Conservation (phyloP, 1,140 invertebrate species). For the Zophobas atratus region DNA sequence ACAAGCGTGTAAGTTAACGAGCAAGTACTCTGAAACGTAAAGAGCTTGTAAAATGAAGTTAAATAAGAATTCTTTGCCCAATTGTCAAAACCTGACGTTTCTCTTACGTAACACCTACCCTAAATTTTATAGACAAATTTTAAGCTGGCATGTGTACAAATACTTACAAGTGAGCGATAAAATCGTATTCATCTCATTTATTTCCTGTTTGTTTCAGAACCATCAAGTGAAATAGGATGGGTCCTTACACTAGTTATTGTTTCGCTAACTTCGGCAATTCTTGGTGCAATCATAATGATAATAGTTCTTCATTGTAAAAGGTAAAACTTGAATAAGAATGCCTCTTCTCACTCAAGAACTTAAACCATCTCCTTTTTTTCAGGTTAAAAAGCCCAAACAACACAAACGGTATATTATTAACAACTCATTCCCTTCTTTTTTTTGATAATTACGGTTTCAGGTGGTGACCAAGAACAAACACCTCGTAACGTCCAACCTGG, state of each 20-base stretch:
- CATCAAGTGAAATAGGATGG: slow-evolving; percentile 70
- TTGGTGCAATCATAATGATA: slow-evolving; percentile 73
- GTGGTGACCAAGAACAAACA: neutral
- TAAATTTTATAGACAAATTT: too few species aligned
- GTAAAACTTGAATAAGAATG: slow-evolving; percentile 57
- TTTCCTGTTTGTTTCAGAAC: slow-evolving; percentile 66
- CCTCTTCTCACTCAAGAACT: neutral
- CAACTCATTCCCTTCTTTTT: neutral
- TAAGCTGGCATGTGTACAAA: neutral
- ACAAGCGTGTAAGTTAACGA: too few species aligned
- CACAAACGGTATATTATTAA: neutral
- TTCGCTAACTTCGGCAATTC: slow-evolving; percentile 71
- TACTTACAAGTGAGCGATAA: neutral
- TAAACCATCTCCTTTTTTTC: slow-evolving; percentile 45
- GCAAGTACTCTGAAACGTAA: too few species aligned
- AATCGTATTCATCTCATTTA: slow-evolving; percentile 5
- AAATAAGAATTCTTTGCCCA: too few species aligned
- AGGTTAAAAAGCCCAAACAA: slow-evolving; percentile 50
- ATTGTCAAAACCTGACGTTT: too few species aligned
- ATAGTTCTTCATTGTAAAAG: slow-evolving; percentile 72
- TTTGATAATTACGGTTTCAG: slow-evolving; percentile 1
- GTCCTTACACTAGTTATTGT: slow-evolving; percentile 71
- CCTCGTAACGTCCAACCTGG: slow-evolving; percentile 1
- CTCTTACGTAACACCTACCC: too few species aligned
- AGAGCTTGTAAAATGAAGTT: too few species aligned